Evolutionary conservation across 2,888 invertebrate species (phyloP).

Genomic region (Watsonalla binaria): DNA sequence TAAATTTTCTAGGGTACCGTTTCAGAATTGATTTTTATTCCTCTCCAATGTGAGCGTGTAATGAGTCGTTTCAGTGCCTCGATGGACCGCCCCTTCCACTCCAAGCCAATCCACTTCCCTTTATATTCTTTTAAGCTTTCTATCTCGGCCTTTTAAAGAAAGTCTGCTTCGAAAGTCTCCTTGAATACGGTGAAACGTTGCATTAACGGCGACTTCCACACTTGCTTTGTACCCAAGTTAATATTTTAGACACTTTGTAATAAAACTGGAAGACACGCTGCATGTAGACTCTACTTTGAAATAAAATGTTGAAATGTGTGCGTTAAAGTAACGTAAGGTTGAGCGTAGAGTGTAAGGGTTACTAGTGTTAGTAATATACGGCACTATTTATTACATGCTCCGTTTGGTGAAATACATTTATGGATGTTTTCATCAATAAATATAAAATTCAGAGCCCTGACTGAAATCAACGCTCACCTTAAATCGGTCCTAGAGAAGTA

Average conservation of each 20-base stretch:
- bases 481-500: too few relatives aligned
- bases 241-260: neutral
- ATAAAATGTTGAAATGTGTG: neutral
- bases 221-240: neutral
- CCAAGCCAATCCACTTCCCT: slow-evolving; percentile 57
- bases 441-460: too few relatives aligned
- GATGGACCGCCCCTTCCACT: slow-evolving; percentile 65
- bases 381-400: too few relatives aligned
- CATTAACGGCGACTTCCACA: slow-evolving; percentile 1
- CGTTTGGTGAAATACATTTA: too few relatives aligned
- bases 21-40: slow-evolving; percentile 29
- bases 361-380: too few relatives aligned
- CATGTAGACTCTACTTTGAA: neutral
- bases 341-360: too few relatives aligned
- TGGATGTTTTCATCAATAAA: too few relatives aligned
- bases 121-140: slow-evolving; percentile 60
- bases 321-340: neutral
- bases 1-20: slow-evolving; percentile 23
- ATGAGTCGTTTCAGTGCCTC: slow-evolving; percentile 68
- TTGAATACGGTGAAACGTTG: slow-evolving; percentile 33
- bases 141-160: slow-evolving; percentile 51
- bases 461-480: too few relatives aligned
- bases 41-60: slow-evolving; percentile 41
- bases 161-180: slow-evolving; percentile 26
- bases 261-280: neutral